Evolutionary conservation across 2,888 invertebrate genomes (phyloP).

Genomic region (Thecocarcelia acutangulata): DNA sequence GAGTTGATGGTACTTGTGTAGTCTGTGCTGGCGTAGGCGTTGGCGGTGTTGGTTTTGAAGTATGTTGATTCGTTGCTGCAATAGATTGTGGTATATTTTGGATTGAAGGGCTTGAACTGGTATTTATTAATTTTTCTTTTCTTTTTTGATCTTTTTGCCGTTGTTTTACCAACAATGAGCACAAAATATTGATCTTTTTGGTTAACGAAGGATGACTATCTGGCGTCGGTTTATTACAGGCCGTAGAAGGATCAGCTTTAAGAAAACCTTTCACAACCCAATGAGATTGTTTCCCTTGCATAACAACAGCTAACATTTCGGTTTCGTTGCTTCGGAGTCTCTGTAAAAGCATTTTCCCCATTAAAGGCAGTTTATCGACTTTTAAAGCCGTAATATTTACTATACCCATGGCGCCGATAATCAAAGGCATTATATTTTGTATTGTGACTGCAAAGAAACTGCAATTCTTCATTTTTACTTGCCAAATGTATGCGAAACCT

Average conservation of each 20-base stretch:
- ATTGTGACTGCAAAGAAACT: constrained; percentile 77
- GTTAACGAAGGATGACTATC: constrained; percentile 79
- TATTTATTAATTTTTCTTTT: constrained; percentile 45
- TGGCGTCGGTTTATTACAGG: constrained; percentile 79
- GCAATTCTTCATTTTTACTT: constrained; percentile 74
- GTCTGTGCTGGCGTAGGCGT: not conserved
- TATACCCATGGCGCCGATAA: constrained; percentile 76
- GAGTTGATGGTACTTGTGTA: not conserved
- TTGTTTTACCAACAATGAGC: constrained; percentile 78
- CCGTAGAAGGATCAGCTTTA: constrained; percentile 75
- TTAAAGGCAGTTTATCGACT: constrained; percentile 72
- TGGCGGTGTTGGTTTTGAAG: not conserved
- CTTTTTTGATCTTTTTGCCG: constrained; percentile 75
- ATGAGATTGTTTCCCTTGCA: constrained; percentile 77
- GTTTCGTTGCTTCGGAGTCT: constrained; percentile 73
- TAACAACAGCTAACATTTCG: constrained; percentile 76
- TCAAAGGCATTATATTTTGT: constrained; percentile 77
- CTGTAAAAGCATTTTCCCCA: constrained; percentile 77
- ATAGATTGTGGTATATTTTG: constrained; percentile 6
- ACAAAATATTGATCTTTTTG: constrained; percentile 79
- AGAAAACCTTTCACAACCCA: constrained; percentile 79
- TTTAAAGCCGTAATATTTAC: constrained; percentile 76
- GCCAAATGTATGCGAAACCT: constrained; percentile 78
- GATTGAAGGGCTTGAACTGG: not conserved
- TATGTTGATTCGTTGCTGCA: not conserved